Conservation (phyloP, 92 coral and sea anemone genomes). For the Meandrina meandrites region DNA sequence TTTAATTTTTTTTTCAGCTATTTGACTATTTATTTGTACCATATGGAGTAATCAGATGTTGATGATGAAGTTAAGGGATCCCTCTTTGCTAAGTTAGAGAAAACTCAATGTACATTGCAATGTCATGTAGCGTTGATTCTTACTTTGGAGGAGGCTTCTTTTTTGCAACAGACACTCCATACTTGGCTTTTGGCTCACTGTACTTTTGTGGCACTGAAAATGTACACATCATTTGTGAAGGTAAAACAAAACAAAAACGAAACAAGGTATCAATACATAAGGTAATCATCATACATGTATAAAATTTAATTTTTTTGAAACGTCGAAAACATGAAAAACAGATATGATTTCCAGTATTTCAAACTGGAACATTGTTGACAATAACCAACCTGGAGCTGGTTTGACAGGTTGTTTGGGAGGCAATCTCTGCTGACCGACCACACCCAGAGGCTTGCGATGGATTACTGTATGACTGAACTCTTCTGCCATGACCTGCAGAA, state of each 20-base stretch:
- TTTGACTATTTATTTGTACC: too few species aligned
- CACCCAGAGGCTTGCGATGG: conserved; percentile 92
- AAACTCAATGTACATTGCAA: too few species aligned
- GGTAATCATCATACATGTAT: too few species aligned
- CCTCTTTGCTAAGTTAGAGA: too few species aligned
- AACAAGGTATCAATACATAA: too few species aligned
- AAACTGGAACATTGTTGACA: neutral
- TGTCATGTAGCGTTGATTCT: neutral
- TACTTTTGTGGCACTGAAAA: conserved; percentile 66
- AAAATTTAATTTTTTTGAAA: neutral
- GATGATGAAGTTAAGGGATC: too few species aligned
- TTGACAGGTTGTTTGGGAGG: conserved; percentile 58
- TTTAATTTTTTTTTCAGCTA: too few species aligned
- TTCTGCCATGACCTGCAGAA: conserved; percentile 74
- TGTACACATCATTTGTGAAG: neutral
- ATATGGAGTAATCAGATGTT: too few species aligned
- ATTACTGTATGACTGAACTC: conserved; percentile 97
- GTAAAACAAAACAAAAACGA: neutral
- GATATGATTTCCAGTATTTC: neutral
- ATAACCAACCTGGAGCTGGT: conserved; percentile 55
- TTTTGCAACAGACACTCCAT: conserved; percentile 94
- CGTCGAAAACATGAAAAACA: neutral
- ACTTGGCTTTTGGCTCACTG: conserved; percentile 93
- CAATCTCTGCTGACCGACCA: conserved; percentile 68
- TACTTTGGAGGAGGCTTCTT: conserved; percentile 75